These are phyloP conservation scores for Lasiurus cinereus DNA, from an alignment of 2,113 vertebrate genomes.

Conservation along the genomic window DNA sequence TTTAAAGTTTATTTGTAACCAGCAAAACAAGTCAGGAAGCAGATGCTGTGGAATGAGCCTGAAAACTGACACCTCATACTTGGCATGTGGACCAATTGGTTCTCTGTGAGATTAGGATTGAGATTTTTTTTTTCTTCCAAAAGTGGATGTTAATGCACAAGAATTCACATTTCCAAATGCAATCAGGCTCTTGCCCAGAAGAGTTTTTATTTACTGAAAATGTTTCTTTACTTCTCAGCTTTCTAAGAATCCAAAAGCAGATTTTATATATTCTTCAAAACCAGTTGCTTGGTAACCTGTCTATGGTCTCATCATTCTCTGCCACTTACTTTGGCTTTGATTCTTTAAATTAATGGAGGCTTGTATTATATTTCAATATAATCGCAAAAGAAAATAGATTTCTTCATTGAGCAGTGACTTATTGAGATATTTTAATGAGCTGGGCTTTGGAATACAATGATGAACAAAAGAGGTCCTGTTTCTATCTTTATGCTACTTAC, in stretches of 20 bases:
- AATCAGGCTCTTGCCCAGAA: neutral
- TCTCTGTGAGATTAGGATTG: neutral
- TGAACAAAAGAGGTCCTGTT: neutral
- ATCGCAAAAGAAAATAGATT: constrained; percentile 18
- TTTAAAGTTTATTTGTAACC: constrained; percentile 31
- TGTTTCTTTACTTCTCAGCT: neutral
- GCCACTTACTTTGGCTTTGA: neutral
- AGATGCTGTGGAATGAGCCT: neutral
- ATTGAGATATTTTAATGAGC: neutral
- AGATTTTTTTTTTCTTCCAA: neutral
- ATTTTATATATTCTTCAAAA: neutral
- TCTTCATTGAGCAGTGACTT: neutral
- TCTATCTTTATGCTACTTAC: neutral
- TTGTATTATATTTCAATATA: constrained; percentile 17
- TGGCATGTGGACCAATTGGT: neutral
- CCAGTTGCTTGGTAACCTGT: neutral
- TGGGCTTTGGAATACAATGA: neutral
- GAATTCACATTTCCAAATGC: neutral
- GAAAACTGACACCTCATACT: neutral
- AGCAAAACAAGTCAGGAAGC: neutral
- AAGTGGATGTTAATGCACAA: neutral
- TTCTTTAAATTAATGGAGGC: neutral
- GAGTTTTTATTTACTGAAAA: neutral
- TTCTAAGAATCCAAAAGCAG: neutral
- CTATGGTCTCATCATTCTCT: neutral